Evolutionary conservation across 2,888 invertebrate genomes (phyloP), one percentile per base, ranked within the genome.

Genomic region (Blomia tropicalis): DNA sequence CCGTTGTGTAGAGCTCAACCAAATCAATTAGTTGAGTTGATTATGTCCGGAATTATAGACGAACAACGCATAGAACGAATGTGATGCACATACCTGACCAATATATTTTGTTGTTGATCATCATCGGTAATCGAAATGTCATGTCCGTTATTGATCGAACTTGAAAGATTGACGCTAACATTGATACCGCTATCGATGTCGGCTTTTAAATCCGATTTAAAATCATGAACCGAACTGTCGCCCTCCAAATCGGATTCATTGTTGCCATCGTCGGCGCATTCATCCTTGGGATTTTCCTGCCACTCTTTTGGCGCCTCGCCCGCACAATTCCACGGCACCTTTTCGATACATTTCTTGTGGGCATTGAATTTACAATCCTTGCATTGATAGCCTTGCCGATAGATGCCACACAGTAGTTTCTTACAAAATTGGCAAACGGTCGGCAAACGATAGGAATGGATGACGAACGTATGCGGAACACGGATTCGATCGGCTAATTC

Each of bases 341-440:
- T 82, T 36, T 87, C 87, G 71, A 87, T 79, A 72, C 93, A 93
- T 75, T 92, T 93, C 74, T 91, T 85, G 75, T 95, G 93, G 66
- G 87, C 87, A 77, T 93, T 93, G 77, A 88, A 91, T 73, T 89
- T 89, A 75, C 93, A 93, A 78, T 95, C 75, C 75, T 86, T 84
- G 76, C 98, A 98, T 75, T 96, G 96, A 69, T 92, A 77, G 63
- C 96, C 96, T 77, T 96, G 95, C 43, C 78, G 70, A 77, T 95
- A 92, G 58, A 96, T 78, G 0, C 96, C 96, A 68, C 87, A 85
- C 67, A 98, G 80, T 70, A 98, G 80, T 77, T 91, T 91, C 77
- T 91, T 90, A 79, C 96, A 98, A 74, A 83, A 81, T 70, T 92
- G 87, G 74, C 98, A 98, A 23, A 96, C 85, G 0, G 96, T 98